Evolutionary conservation across 2,113 vertebrate genomes (phyloP).

Genomic region (Oreocharis arfaki): DNA sequence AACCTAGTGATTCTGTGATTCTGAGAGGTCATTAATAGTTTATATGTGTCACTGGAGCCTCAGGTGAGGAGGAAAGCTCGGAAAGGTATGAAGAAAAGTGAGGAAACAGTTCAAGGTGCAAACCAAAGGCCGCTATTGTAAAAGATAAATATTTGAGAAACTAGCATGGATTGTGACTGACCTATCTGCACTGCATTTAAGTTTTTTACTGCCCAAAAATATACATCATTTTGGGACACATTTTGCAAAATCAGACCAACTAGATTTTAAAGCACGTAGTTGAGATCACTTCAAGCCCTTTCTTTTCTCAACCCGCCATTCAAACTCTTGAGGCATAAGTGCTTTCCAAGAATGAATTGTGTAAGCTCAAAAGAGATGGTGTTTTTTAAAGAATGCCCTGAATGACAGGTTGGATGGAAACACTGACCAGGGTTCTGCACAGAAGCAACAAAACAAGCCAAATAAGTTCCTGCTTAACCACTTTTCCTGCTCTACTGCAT

Average conservation of each 20-base stretch:
- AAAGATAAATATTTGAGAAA: background rate
- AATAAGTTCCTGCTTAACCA: background rate
- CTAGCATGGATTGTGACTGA: background rate
- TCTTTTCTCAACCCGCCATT: accelerated
- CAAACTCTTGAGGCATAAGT: background rate
- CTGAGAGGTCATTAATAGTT: background rate
- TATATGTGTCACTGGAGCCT: background rate
- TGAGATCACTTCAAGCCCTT: background rate
- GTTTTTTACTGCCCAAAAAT: background rate
- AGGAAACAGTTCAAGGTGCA: background rate
- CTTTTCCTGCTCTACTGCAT: background rate
- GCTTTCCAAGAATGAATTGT: background rate
- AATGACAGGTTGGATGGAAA: background rate
- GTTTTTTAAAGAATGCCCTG: background rate
- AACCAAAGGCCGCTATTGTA: background rate
- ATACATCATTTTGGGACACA: background rate
- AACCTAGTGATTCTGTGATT: too few species aligned
- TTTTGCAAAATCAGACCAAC: background rate
- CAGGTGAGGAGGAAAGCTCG: background rate
- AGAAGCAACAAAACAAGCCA: background rate
- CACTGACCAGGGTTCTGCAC: background rate
- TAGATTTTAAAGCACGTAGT: background rate
- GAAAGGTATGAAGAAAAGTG: background rate
- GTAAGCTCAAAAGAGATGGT: background rate
- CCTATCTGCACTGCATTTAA: background rate